Base-by-base conservation (phyloP, 2,888 invertebrate genomes). In the Parnassius smintheus region DNA sequence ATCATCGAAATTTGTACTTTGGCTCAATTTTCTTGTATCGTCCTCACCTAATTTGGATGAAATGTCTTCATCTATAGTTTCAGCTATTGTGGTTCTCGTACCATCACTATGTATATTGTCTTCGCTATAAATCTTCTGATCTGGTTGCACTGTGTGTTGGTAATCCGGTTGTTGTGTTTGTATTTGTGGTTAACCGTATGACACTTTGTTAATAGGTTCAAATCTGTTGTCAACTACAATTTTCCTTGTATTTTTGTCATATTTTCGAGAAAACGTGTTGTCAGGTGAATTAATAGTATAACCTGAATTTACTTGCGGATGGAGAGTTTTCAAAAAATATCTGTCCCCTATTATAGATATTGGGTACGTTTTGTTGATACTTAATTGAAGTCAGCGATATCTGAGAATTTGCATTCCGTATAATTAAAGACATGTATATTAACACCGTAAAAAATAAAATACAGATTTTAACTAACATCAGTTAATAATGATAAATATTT, bases 1-100 rank as follows among this genome's bases (percentile, higher is more conserved):
- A 52, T 76, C 75, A 25, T 70, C 72, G 49, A 57, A 51, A 60
- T 60, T 60, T 57, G 56, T 48, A 54, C 60, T 44, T n/a, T n/a
- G n/a, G n/a, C n/a, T n/a, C n/a, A n/a, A n/a, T n/a, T n/a, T 56
- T 60, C 60, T 54, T 56, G 64, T 64, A 45, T 56, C 22, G 10
- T 48, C 53, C 12, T 9, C 11, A 45, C 48, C 56, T 18, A 56
- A 59, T 25, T 44, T 59, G 22, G 59, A 41, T 45, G 59, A 11
- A 10, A 60, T 8, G 48, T 9, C 44, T 13, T 9, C 42, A 41
- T 46, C 42, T 48, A 46, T 44, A 18, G 45, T 48, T 52, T 51
- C 51, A 18, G 46, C 42, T 41, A 51, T 51, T 2, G 45, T 46
- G 13, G 25, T 45, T 13, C 10, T 53, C 8, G 48, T 22, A 57